Evolutionary conservation across 2,113 vertebrate species (phyloP).

Genomic region (Hyperopisus bebe): DNA sequence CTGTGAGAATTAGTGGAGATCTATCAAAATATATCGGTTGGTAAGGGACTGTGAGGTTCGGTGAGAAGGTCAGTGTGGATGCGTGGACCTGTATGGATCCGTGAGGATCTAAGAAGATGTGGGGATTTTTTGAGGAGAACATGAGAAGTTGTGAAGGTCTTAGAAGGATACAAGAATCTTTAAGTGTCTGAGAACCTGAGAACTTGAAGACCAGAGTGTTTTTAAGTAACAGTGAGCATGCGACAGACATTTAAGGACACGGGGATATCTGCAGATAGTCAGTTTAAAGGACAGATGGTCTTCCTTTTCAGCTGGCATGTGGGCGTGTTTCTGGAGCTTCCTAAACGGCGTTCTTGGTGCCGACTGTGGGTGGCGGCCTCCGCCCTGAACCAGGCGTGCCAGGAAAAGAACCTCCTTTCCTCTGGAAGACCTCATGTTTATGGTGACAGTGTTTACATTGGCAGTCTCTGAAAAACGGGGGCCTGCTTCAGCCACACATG

Average conservation of each 20-base stretch:
- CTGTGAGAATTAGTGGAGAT: background rate
- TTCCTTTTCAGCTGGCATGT: conserved; percentile 35
- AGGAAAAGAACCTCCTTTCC: conserved; percentile 53
- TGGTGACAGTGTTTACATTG: conserved; percentile 53
- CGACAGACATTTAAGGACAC: conserved; percentile 55
- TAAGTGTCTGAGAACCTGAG: background rate
- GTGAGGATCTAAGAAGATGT: background rate
- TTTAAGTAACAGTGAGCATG: background rate
- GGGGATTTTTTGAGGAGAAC: background rate
- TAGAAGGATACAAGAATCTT: background rate
- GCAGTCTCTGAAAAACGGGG: conserved; percentile 13
- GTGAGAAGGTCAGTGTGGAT: background rate
- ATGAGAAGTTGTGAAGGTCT: background rate
- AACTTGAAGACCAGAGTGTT: background rate
- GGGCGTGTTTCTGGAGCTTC: conserved; percentile 39
- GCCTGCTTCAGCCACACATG: background rate
- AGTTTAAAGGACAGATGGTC: conserved; percentile 5
- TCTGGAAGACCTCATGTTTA: conserved; percentile 60
- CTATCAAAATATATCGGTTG: background rate
- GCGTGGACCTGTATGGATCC: background rate
- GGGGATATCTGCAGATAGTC: conserved; percentile 40
- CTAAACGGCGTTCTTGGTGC: conserved; percentile 20
- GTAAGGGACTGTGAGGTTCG: background rate
- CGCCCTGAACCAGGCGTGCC: conserved; percentile 39
- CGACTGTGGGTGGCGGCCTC: background rate